These are phyloP conservation scores for Drosophila lacteicornis DNA, from an alignment of 1,140 invertebrate genomes.

Conservation along the genomic window DNA sequence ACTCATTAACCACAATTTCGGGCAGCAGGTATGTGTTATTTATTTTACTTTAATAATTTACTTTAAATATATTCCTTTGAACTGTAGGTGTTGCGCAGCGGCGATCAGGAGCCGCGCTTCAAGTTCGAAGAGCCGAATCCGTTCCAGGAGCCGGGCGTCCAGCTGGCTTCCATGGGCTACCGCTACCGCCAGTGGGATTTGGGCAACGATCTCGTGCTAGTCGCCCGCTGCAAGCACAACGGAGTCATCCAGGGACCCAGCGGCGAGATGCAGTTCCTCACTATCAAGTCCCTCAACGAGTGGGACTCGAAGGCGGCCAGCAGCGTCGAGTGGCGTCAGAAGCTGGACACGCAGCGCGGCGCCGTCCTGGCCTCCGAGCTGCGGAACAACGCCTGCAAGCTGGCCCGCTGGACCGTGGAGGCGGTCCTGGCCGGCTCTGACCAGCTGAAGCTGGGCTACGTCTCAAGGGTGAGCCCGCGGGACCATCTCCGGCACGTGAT, in stretches of 20 bases:
- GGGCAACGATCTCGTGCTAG: conserved; percentile 95
- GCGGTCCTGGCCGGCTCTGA: conserved; percentile 98
- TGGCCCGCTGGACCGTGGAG: conserved; percentile 99
- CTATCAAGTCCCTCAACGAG: conserved; percentile 99
- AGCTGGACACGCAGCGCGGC: conserved; percentile 98
- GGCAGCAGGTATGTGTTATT: conserved; percentile 90
- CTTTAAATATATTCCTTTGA: neutral
- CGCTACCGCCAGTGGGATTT: conserved; percentile 98
- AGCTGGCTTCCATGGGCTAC: conserved; percentile 97
- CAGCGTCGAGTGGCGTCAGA: conserved; percentile 99
- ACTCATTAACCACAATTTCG: conserved; percentile 99
- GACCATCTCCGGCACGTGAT: conserved; percentile 99
- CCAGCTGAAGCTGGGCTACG: conserved; percentile 99
- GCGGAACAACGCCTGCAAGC: conserved; percentile 98
- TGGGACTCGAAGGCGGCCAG: conserved; percentile 98
- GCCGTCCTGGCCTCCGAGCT: conserved; percentile 99
- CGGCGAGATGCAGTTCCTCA: conserved; percentile 96
- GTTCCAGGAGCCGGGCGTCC: conserved; percentile 95
- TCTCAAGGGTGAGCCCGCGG: conserved; percentile 95
- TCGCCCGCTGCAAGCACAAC: conserved; percentile 98
- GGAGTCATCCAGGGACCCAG: conserved; percentile 95
- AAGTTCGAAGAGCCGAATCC: conserved; percentile 97
- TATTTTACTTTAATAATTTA: neutral
- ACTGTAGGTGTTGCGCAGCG: conserved; percentile 87
- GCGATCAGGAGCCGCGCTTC: conserved; percentile 91